Percentiles rank a stretch among this genome's conserved stretches.
Conservation (phyloP, 1,140 invertebrate species). For the Apis florea region DNA sequence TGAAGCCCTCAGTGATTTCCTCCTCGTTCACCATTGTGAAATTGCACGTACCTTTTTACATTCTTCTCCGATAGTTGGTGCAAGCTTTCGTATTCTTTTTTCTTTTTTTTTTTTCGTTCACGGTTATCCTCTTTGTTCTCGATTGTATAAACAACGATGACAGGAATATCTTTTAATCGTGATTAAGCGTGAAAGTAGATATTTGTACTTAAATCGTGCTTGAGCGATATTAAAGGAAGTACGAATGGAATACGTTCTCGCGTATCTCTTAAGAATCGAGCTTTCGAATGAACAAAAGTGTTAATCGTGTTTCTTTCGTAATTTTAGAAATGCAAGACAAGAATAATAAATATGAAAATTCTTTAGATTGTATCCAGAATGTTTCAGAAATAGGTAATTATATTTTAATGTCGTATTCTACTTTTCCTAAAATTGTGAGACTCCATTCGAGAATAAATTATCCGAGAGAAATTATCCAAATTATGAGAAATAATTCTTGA, state of each 20-base stretch:
- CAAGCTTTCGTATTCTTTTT: slow-evolving; percentile 38
- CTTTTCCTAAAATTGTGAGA: too few relatives aligned
- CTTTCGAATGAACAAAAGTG: too few relatives aligned
- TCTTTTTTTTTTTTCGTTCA: slow-evolving; percentile 16
- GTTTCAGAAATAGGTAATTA: too few relatives aligned
- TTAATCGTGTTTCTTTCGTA: too few relatives aligned
- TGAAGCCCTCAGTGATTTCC: slow-evolving; percentile 58
- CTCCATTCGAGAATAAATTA: too few relatives aligned
- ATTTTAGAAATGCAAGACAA: too few relatives aligned
- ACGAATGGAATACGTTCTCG: not conserved
- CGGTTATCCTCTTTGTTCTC: not conserved
- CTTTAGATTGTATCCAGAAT: too few relatives aligned
- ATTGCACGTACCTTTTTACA: slow-evolving; percentile 49
- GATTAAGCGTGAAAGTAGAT: not conserved
- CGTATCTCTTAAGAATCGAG: not conserved
- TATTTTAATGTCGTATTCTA: too few relatives aligned
- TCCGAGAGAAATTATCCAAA: too few relatives aligned
- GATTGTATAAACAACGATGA: not conserved
- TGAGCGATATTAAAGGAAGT: not conserved
- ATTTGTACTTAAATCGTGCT: not conserved
- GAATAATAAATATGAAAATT: too few relatives aligned
- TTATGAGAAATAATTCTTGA: too few relatives aligned
- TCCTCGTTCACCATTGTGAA: slow-evolving; percentile 48
- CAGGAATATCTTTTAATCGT: not conserved
- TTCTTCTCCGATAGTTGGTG: slow-evolving; percentile 28